Percentiles rank a stretch among this genome's conserved stretches.
Evolutionary conservation across 1,140 invertebrate genomes (phyloP).

Genomic region (Mya arenaria): DNA sequence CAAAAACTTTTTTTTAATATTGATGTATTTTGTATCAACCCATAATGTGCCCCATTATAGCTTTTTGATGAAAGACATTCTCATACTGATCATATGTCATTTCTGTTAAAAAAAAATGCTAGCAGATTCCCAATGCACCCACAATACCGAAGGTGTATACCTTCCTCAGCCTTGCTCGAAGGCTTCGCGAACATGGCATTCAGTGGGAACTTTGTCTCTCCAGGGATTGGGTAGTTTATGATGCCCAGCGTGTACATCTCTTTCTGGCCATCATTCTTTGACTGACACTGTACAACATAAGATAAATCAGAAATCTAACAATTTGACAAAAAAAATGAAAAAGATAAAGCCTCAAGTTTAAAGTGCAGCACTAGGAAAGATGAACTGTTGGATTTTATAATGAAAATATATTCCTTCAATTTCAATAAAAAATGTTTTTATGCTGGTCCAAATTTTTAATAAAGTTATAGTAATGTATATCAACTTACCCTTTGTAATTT

Average conservation of each 20-base stretch:
- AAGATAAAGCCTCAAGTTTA: background rate
- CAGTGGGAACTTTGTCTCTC: conserved; percentile 97
- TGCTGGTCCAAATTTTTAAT: too few relatives aligned
- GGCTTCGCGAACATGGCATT: conserved; percentile 98
- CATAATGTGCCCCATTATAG: too few relatives aligned
- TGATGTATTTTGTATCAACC: too few relatives aligned
- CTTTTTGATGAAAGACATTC: too few relatives aligned
- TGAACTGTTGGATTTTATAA: too few relatives aligned
- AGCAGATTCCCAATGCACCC: too few relatives aligned
- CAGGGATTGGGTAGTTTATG: conserved; percentile 97
- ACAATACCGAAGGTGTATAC: too few relatives aligned
- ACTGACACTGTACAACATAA: conserved; percentile 86
- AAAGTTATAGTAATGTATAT: background rate
- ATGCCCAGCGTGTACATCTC: conserved; percentile 98
- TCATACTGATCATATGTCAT: too few relatives aligned
- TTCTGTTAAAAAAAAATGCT: too few relatives aligned
- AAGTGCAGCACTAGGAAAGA: too few relatives aligned
- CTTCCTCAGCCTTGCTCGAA: conserved; percentile 78
- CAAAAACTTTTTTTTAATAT: too few relatives aligned
- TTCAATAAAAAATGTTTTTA: background rate
- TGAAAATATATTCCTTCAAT: too few relatives aligned
- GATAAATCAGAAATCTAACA: background rate
- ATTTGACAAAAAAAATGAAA: background rate
- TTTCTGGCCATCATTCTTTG: conserved; percentile 93
- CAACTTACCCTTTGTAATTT: conserved; percentile 89